Percentiles rank a stretch among this genome's conserved stretches.
phyloP scores from a whole-genome alignment of 2,888 invertebrate genomes.

The Epinotia ramella region DNA sequence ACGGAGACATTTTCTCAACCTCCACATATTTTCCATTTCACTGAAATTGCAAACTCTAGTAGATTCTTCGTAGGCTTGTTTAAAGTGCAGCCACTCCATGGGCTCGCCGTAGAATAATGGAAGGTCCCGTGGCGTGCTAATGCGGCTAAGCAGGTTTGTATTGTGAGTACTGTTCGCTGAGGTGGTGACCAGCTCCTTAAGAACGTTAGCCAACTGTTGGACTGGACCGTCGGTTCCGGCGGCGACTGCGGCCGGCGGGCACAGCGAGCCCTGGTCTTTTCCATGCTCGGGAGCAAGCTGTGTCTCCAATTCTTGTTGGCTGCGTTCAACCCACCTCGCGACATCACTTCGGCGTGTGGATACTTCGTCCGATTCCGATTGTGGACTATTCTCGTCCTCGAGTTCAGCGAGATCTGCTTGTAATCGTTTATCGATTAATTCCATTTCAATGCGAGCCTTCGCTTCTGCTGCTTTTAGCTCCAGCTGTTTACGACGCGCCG shows the following conservation, averaged over 20 bases:
- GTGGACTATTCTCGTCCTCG: conserved; percentile 13
- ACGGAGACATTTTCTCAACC: conserved; percentile 50
- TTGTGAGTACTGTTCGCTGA: conserved; percentile 1
- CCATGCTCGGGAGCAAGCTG: neutral
- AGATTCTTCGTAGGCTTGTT: conserved; percentile 50
- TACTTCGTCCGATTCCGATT: neutral
- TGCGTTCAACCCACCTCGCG: conserved; percentile 3
- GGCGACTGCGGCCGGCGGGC: conserved; percentile 1
- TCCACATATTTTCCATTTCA: conserved; percentile 51
- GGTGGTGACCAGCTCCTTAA: conserved; percentile 42
- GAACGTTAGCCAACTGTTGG: conserved; percentile 43
- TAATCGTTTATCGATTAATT: neutral
- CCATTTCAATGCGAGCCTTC: too few species aligned
- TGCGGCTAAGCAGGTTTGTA: conserved; percentile 43
- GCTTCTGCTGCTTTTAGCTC: too few species aligned
- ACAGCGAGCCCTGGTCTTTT: neutral
- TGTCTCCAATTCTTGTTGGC: conserved; percentile 2
- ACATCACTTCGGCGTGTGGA: conserved; percentile 1
- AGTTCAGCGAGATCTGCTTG: conserved; percentile 8
- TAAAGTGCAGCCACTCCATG: conserved; percentile 52
- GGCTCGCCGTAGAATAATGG: conserved; percentile 50
- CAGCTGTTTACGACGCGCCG: too few species aligned
- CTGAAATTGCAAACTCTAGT: conserved; percentile 49
- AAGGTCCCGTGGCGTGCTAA: conserved; percentile 48
- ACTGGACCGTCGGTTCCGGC: conserved; percentile 25